phyloP scores from a whole-genome alignment of 2,888 invertebrate species.

The Drosophila cyrtoloma region DNA sequence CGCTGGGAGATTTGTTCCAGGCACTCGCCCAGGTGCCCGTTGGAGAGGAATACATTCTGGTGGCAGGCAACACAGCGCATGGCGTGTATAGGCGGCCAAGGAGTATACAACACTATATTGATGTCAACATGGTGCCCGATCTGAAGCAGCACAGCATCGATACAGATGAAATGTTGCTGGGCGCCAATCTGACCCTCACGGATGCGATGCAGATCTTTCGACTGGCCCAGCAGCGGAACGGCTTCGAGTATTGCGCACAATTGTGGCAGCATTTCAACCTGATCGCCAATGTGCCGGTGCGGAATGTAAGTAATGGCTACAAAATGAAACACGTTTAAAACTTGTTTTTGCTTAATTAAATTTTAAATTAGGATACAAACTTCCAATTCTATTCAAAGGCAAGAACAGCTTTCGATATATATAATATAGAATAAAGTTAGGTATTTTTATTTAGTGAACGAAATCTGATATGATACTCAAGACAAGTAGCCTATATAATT shows the following conservation, averaged over 20 bases:
- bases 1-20: slow-evolving; percentile 66
- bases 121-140: slow-evolving; percentile 88
- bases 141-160: slow-evolving; percentile 85
- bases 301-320: slow-evolving; percentile 87
- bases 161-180: slow-evolving; percentile 72
- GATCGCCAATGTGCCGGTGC: slow-evolving; percentile 89
- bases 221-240: slow-evolving; percentile 81
- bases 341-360: not conserved
- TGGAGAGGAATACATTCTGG: slow-evolving; percentile 87
- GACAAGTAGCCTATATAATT: not conserved
- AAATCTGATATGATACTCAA: not conserved
- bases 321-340: slow-evolving; percentile 47
- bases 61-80: slow-evolving; percentile 92
- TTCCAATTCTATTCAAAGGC: not conserved
- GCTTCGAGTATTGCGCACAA: slow-evolving; percentile 87
- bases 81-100: slow-evolving; percentile 86
- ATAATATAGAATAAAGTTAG: not conserved
- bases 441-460: not conserved
- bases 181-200: slow-evolving; percentile 86
- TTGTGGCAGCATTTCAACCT: slow-evolving; percentile 87
- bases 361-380: not conserved
- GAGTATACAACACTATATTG: slow-evolving; percentile 87
- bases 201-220: slow-evolving; percentile 86
- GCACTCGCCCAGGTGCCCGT: slow-evolving; percentile 81
- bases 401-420: not conserved